Evolutionary conservation across 2,888 invertebrate genomes (phyloP).

Genomic region (Eupeodes latifasciatus): DNA sequence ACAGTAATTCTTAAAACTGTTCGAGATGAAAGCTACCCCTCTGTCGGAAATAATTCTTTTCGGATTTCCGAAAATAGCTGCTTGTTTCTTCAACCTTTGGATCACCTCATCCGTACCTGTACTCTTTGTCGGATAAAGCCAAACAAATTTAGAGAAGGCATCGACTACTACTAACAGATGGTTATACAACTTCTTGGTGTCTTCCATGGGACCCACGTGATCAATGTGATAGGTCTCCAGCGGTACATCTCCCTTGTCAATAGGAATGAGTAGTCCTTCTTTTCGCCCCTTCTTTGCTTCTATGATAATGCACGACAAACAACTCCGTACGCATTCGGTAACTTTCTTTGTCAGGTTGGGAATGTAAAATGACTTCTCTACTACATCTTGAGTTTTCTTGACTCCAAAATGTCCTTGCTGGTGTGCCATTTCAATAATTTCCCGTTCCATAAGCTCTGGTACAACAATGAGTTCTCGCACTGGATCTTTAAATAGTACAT

Average conservation of each 20-base stretch:
- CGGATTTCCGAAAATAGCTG: constrained; percentile 60
- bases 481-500: too few relatives aligned
- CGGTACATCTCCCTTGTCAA: constrained; percentile 79
- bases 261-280: constrained; percentile 79
- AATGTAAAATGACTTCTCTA: too few relatives aligned
- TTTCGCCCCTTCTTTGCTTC: constrained; percentile 79
- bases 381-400: too few relatives aligned
- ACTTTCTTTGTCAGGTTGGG: too few relatives aligned
- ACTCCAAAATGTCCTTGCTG: too few relatives aligned
- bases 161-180: constrained; percentile 78
- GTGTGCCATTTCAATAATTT: too few relatives aligned
- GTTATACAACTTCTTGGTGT: constrained; percentile 79
- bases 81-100: constrained; percentile 74
- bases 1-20: constrained; percentile 43
- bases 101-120: constrained; percentile 78
- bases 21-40: constrained; percentile 80
- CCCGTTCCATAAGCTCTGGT: too few relatives aligned
- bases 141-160: constrained; percentile 74
- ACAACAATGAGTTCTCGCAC: too few relatives aligned
- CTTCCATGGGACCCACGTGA: constrained; percentile 79
- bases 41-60: constrained; percentile 80
- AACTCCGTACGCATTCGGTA: constrained; percentile 24
- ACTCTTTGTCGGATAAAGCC: constrained; percentile 66
- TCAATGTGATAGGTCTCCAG: constrained; percentile 79
- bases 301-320: constrained; percentile 65